Conservation (phyloP, 2,888 invertebrate species). For the Patella caerulea region DNA sequence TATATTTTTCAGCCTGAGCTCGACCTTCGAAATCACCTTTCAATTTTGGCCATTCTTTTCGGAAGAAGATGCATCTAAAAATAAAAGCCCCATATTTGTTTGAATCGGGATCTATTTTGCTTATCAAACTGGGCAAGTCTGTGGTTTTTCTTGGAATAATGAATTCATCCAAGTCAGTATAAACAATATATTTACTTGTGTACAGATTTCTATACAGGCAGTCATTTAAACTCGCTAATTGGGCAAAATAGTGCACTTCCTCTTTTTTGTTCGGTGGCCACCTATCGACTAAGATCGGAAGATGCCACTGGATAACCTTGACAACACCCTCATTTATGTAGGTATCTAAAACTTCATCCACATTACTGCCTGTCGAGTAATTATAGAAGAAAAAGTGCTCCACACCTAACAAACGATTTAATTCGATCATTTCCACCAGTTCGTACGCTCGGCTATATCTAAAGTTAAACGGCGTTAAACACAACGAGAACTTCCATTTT, state of each 20-base stretch:
- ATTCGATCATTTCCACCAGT: conserved; percentile 67
- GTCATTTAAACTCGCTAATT: conserved; percentile 66
- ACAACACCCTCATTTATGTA: conserved; percentile 49
- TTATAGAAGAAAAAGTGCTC: conserved; percentile 64
- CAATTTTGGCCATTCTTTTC: conserved; percentile 52
- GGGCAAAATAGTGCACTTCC: conserved; percentile 69
- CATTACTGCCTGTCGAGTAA: conserved; percentile 52
- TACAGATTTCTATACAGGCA: conserved; percentile 63
- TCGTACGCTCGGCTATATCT: conserved; percentile 53
- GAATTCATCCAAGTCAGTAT: conserved; percentile 68
- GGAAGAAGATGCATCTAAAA: conserved; percentile 52
- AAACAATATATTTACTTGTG: conserved; percentile 56
- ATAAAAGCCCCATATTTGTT: conserved; percentile 28
- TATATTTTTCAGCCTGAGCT: conserved; percentile 38
- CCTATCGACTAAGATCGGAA: conserved; percentile 53
- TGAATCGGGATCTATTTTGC: conserved; percentile 9
- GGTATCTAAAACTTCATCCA: conserved; percentile 48
- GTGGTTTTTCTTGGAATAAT: conserved; percentile 56
- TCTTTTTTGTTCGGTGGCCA: conserved; percentile 32
- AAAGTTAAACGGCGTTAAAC: conserved; percentile 55
- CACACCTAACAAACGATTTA: conserved; percentile 65
- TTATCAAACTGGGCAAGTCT: conserved; percentile 51
- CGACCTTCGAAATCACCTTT: conserved; percentile 32
- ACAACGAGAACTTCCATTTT: conserved; percentile 49
- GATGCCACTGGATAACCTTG: conserved; percentile 60